These are phyloP conservation scores for Lucilia cuprina DNA, from an alignment of 1,140 invertebrate species.

Conservation along the genomic window DNA sequence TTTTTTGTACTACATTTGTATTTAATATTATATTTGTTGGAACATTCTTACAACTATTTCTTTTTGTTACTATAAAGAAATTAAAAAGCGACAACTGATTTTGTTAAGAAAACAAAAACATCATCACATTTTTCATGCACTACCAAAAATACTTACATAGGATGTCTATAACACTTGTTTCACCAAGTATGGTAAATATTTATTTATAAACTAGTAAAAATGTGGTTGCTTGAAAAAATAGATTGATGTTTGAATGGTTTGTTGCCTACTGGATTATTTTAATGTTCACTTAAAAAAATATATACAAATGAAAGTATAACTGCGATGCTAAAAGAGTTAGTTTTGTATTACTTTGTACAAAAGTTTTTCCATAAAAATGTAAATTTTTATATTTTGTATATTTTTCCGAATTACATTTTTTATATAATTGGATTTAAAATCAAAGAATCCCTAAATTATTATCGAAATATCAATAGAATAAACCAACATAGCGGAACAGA, in stretches of 20 bases:
- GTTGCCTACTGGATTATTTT: not conserved
- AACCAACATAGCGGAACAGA: no score
- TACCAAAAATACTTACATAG: no score
- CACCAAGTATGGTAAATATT: no score
- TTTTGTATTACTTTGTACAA: not conserved
- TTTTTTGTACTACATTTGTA: no score
- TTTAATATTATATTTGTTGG: no score
- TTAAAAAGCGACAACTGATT: no score
- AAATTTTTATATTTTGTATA: not conserved
- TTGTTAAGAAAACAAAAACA: no score
- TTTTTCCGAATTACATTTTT: not conserved
- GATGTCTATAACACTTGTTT: not conserved
- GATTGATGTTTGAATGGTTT: not conserved
- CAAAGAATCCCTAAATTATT: no score
- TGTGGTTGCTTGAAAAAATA: not conserved
- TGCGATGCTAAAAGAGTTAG: not conserved
- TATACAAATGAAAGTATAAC: not conserved
- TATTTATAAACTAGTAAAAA: not conserved
- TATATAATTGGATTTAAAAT: not conserved
- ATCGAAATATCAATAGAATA: no score
- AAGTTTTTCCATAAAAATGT: slow-evolving; percentile 13
- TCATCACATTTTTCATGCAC: no score
- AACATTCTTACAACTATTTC: no score
- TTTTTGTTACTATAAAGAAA: no score
- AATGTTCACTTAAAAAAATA: not conserved